Evolutionary conservation across 2,113 vertebrate species (phyloP).

Genomic region (Oenanthe oenanthe): DNA sequence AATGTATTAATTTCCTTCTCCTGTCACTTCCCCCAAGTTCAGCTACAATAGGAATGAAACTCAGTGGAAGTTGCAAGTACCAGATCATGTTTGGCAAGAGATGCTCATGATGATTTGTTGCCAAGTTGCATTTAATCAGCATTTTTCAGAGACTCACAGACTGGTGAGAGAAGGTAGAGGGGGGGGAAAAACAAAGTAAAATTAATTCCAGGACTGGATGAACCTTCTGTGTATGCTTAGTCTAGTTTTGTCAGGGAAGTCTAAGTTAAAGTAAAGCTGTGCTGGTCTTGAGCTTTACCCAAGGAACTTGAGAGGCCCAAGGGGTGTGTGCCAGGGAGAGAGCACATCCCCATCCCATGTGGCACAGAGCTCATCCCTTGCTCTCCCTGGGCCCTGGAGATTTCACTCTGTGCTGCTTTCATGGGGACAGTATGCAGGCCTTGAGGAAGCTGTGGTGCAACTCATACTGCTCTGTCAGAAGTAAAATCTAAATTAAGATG

Average conservation of each 20-base stretch:
- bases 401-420: not conserved
- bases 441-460: not conserved
- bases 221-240: not conserved
- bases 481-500: slow-evolving; percentile 26
- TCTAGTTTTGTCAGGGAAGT: not conserved
- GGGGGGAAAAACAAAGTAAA: not conserved
- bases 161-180: not conserved
- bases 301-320: not conserved
- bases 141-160: not conserved
- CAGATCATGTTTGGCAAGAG: slow-evolving; percentile 36
- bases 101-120: not conserved
- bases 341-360: accelerated
- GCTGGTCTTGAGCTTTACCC: not conserved
- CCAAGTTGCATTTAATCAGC: slow-evolving; percentile 56
- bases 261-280: not conserved
- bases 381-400: not conserved
- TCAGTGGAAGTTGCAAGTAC: slow-evolving; percentile 57
- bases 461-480: not conserved
- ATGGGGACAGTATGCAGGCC: not conserved
- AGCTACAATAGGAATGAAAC: slow-evolving; percentile 55
- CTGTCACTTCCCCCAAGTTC: slow-evolving; percentile 21
- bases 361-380: accelerated
- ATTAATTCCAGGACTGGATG: not conserved
- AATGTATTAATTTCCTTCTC: slow-evolving; percentile 56
- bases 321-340: not conserved